Conservation (phyloP, 2,888 invertebrate species). For the Drosophila nr. perissopoda region DNA sequence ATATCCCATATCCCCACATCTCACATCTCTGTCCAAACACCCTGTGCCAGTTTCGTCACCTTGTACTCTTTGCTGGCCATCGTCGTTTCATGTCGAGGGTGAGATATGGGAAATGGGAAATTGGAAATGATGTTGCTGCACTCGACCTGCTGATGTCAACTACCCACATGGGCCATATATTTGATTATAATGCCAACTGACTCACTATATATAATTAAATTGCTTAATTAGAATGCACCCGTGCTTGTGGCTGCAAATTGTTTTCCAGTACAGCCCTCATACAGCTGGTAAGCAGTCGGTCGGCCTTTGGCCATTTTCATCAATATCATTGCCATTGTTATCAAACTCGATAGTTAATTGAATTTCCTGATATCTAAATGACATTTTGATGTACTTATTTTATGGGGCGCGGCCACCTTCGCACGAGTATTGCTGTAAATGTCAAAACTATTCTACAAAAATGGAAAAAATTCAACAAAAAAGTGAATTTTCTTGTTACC, state of each 20-base stretch:
- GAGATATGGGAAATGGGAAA: constrained; percentile 11
- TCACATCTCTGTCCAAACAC: not conserved
- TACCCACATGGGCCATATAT: constrained; percentile 22
- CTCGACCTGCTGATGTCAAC: constrained; percentile 24
- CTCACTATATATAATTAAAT: constrained; percentile 58
- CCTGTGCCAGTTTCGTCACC: constrained; percentile 47
- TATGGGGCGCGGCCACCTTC: not conserved
- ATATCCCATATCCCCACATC: constrained; percentile 32
- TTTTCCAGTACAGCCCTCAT: constrained; percentile 10
- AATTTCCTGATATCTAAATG: constrained; percentile 64
- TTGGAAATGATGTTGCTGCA: constrained; percentile 28
- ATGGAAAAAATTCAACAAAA: not conserved
- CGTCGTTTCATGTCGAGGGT: constrained; percentile 20
- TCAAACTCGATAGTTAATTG: constrained; percentile 71
- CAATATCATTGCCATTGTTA: constrained; percentile 53
- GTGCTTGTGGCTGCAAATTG: constrained; percentile 5
- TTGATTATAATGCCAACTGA: constrained; percentile 29
- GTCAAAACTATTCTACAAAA: not conserved
- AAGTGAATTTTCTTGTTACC: not conserved
- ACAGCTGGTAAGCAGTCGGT: not conserved
- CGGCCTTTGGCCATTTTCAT: constrained; percentile 24
- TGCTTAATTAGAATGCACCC: constrained; percentile 61
- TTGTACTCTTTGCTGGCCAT: constrained; percentile 46
- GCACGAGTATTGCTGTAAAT: constrained; percentile 14
- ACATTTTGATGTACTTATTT: constrained; percentile 46